Percentiles rank a stretch among this genome's conserved stretches.
These are phyloP conservation scores for Limenitis camilla DNA, from an alignment of 2,888 invertebrate species.

Conservation along the genomic window DNA sequence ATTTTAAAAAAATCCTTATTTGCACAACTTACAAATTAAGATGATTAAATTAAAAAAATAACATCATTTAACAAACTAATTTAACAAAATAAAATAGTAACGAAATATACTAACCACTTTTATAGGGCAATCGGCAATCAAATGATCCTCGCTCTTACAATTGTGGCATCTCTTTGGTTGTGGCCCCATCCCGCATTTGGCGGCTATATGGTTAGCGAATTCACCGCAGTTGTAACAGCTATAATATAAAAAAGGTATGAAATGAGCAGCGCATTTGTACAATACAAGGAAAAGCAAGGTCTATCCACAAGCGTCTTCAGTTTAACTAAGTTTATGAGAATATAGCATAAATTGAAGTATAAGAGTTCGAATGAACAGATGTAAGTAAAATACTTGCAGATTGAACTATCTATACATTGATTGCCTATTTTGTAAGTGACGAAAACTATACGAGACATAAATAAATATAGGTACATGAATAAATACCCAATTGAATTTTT, in stretches of 20 bases:
- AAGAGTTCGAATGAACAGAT: too few species aligned
- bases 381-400: too few species aligned
- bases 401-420: too few species aligned
- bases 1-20: background rate
- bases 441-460: too few species aligned
- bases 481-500: too few species aligned
- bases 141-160: conserved; percentile 90
- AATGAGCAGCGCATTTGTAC: background rate
- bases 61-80: background rate
- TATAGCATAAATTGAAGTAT: too few species aligned
- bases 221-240: conserved; percentile 96
- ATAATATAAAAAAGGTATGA: conserved; percentile 31
- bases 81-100: background rate
- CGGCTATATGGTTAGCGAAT: conserved; percentile 93
- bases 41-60: background rate
- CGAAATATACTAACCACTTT: conserved; percentile 46
- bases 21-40: background rate
- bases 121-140: conserved; percentile 90
- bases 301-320: too few species aligned
- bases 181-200: conserved; percentile 90
- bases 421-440: too few species aligned
- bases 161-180: conserved; percentile 93
- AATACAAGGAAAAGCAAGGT: background rate
- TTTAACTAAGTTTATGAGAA: too few species aligned
- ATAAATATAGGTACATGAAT: too few species aligned